Evolutionary conservation across 2,113 vertebrate species (phyloP).

Genomic region (Tragelaphus strepsiceros): DNA sequence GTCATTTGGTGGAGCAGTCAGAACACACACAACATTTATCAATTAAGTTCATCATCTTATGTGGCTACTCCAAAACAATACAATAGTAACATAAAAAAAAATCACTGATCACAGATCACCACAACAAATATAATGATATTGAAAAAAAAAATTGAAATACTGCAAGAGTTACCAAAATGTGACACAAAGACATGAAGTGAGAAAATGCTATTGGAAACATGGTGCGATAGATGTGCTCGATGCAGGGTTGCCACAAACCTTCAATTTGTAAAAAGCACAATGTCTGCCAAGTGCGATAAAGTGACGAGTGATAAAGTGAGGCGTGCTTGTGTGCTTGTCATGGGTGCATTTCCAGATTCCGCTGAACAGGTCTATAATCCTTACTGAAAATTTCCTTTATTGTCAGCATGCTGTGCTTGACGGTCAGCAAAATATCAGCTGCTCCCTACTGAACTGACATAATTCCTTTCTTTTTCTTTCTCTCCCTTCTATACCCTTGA

Average conservation of each 20-base stretch:
- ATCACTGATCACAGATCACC: not conserved
- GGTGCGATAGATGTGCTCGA: accelerated
- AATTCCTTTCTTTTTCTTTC: not conserved
- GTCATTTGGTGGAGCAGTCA: not conserved
- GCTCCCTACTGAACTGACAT: not conserved
- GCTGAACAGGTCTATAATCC: not conserved
- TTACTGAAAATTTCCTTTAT: not conserved
- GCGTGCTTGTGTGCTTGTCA: not conserved
- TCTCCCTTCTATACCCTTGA: not conserved
- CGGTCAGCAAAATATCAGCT: not conserved
- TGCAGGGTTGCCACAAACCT: not conserved
- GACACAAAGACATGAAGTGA: not conserved
- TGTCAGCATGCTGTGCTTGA: not conserved
- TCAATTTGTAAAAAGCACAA: not conserved
- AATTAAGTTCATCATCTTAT: not conserved
- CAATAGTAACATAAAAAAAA: not conserved
- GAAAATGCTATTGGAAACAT: too few relatives aligned
- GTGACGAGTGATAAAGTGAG: not conserved
- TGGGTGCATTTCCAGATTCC: not conserved
- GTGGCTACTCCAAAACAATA: too few relatives aligned
- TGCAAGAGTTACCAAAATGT: not conserved
- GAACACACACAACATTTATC: not conserved
- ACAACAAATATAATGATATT: not conserved
- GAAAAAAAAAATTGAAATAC: not conserved
- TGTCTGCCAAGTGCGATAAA: not conserved